Percentiles rank a stretch among this genome's conserved stretches.
phyloP scores from a whole-genome alignment of 2,888 invertebrate species.

The Lasioglossum oenotherae region DNA sequence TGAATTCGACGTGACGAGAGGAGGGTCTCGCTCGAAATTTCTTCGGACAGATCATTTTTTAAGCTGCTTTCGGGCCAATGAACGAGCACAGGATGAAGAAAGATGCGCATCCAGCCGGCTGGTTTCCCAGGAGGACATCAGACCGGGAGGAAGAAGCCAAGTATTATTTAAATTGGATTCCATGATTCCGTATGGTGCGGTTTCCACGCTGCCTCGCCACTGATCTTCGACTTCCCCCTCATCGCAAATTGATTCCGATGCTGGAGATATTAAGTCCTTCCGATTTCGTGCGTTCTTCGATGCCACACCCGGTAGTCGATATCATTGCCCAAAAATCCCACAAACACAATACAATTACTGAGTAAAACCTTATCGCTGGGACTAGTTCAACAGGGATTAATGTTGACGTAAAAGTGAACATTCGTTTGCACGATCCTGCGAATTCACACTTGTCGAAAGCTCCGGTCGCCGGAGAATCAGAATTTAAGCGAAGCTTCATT shows the following conservation, averaged over 20 bases:
- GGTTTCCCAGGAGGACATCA: conserved; percentile 44
- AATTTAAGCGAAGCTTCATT: not conserved
- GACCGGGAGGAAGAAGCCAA: conserved; percentile 39
- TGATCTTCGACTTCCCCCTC: conserved; percentile 62
- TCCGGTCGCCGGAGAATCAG: not conserved
- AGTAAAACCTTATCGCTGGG: not conserved
- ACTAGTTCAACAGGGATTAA: too few species aligned
- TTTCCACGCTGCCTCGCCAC: conserved; percentile 54
- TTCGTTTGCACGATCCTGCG: not conserved
- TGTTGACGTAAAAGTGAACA: not conserved
- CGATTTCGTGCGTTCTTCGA: not conserved
- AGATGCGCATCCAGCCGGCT: conserved; percentile 51
- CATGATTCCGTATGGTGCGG: conserved; percentile 69
- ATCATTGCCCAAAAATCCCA: not conserved
- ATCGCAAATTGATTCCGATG: conserved; percentile 33
- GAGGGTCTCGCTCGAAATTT: conserved; percentile 56
- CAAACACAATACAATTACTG: not conserved
- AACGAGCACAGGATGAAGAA: conserved; percentile 30
- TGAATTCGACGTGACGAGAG: conserved; percentile 51
- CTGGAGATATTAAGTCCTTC: conserved; percentile 39
- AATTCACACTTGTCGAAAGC: not conserved
- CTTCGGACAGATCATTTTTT: conserved; percentile 67
- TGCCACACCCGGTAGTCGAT: not conserved
- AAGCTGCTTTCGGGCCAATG: conserved; percentile 67
- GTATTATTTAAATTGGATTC: conserved; percentile 78